Conservation (phyloP, 53 echinoderm and acorn worm genomes). For the Mesocentrotus franciscanus region DNA sequence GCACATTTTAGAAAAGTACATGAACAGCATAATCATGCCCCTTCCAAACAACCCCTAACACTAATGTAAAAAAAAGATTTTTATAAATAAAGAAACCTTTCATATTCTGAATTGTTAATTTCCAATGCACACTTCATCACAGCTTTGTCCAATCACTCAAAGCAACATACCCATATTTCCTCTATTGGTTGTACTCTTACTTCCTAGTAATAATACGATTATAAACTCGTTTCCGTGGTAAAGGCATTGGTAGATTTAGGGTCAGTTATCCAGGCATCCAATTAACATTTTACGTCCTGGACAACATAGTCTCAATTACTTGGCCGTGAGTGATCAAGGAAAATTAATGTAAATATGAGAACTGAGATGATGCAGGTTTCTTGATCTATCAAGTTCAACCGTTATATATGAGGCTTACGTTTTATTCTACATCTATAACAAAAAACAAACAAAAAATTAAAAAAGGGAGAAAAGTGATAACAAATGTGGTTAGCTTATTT, state of each 20-base stretch:
- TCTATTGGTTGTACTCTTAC: conserved; percentile 44
- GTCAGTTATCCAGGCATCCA: neutral
- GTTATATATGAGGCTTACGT: no score
- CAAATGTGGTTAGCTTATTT: no score
- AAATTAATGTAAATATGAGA: neutral
- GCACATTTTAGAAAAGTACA: neutral
- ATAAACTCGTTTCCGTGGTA: conserved; percentile 42
- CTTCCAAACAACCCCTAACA: neutral
- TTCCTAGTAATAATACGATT: conserved; percentile 63
- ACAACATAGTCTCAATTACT: conserved; percentile 29
- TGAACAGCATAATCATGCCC: neutral
- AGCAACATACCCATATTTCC: conserved; percentile 40
- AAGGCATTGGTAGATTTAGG: neutral
- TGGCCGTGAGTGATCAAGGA: neutral
- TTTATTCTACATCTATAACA: no score
- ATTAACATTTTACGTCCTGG: conserved; percentile 18
- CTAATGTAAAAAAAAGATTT: neutral
- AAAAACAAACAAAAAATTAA: no score
- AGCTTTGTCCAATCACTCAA: conserved; percentile 5
- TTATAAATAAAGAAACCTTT: neutral
- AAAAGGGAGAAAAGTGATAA: no score
- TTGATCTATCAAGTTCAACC: neutral
- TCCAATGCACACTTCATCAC: neutral
- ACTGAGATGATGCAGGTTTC: neutral
- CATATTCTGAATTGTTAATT: neutral